Evolutionary conservation across 2,797 vertebrate genomes (phyloP).

Genomic region (Bufotes viridis): DNA sequence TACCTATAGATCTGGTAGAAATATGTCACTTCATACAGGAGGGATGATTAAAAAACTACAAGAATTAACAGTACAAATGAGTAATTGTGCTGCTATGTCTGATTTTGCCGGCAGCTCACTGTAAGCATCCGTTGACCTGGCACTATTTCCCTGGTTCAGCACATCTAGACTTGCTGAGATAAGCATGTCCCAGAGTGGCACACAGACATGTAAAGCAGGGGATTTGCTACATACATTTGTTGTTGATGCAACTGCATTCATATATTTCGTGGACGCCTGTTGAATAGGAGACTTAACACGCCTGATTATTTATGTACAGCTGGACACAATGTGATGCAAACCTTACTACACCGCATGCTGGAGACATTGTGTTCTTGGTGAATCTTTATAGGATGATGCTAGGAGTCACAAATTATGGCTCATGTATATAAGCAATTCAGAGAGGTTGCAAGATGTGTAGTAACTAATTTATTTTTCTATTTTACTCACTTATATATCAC

Average conservation of each 20-base stretch:
- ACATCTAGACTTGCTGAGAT: slow-evolving; percentile 66
- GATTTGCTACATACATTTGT: slow-evolving; percentile 56
- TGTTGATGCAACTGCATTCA: slow-evolving; percentile 54
- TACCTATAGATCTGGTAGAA: slow-evolving; percentile 16
- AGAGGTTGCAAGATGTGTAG: background rate
- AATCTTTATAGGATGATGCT: background rate
- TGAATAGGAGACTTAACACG: slow-evolving; percentile 9
- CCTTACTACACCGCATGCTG: background rate
- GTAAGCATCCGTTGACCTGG: slow-evolving; percentile 62
- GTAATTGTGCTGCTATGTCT: slow-evolving; percentile 58
- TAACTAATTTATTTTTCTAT: background rate
- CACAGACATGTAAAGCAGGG: slow-evolving; percentile 60
- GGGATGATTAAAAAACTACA: slow-evolving; percentile 22
- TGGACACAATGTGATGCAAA: background rate
- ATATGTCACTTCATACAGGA: slow-evolving; percentile 21
- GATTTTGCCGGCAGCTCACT: slow-evolving; percentile 60
- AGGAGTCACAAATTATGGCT: background rate
- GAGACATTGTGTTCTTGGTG: background rate
- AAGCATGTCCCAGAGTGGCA: slow-evolving; percentile 73
- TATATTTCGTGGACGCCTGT: slow-evolving; percentile 39
- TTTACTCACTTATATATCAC: too few relatives aligned
- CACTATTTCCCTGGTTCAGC: slow-evolving; percentile 65
- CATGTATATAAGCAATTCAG: background rate
- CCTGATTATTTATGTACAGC: slow-evolving; percentile 18
- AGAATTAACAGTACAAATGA: slow-evolving; percentile 43